Percentiles rank a stretch among this genome's conserved stretches.
These are phyloP conservation scores for Latrodectus hesperus DNA, from an alignment of 2,888 invertebrate genomes.

Conservation along the genomic window DNA sequence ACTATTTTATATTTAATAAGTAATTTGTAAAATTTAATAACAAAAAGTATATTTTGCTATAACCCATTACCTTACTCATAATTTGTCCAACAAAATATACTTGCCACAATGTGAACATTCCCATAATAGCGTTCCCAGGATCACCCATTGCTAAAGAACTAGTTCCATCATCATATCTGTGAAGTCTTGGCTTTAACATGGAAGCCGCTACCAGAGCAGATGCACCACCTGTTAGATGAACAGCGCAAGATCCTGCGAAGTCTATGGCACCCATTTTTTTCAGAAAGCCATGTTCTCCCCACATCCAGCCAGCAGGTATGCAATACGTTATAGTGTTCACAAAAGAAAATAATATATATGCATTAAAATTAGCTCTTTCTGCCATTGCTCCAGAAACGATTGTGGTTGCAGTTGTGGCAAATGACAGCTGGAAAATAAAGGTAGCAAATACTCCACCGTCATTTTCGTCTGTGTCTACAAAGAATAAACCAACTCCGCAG, in stretches of 20 bases:
- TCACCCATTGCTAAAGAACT: conserved; percentile 70
- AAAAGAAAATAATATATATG: conserved; percentile 86
- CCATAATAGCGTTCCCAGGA: conserved; percentile 71
- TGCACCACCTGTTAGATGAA: conserved; percentile 84
- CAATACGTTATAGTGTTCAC: conserved; percentile 93
- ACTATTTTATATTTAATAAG: too few relatives aligned
- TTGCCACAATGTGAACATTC: conserved; percentile 73
- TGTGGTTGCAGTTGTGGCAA: conserved; percentile 86
- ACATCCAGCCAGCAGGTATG: conserved; percentile 82
- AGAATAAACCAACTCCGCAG: conserved; percentile 75
- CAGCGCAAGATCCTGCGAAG: conserved; percentile 91
- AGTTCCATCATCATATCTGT: conserved; percentile 70
- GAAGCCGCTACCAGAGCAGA: conserved; percentile 90
- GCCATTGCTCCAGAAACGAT: conserved; percentile 71
- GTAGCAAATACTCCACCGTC: conserved; percentile 74
- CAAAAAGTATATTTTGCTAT: too few relatives aligned
- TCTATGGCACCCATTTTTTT: conserved; percentile 89
- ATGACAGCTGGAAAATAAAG: conserved; percentile 79
- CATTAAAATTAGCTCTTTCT: conserved; percentile 70
- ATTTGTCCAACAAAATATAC: background rate
- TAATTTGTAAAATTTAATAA: too few relatives aligned
- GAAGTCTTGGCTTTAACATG: conserved; percentile 73
- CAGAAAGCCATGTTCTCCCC: conserved; percentile 81
- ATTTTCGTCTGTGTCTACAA: conserved; percentile 74
- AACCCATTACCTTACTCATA: too few relatives aligned